These are phyloP conservation scores for Atta cephalotes DNA, from an alignment of 1,140 invertebrate genomes.

Conservation along the genomic window DNA sequence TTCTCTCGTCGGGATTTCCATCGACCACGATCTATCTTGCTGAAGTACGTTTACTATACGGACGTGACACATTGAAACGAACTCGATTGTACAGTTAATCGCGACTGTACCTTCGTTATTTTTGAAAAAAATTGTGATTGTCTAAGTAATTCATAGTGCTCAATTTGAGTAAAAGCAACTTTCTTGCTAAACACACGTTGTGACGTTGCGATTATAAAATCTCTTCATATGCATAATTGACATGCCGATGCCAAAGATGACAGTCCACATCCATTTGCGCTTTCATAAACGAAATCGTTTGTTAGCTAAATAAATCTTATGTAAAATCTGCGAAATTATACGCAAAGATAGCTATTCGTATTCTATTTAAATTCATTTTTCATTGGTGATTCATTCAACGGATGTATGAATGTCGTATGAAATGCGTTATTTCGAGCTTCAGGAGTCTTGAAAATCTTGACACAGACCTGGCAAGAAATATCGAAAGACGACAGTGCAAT, in stretches of 20 bases:
- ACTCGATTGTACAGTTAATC: constrained; percentile 27
- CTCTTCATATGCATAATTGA: constrained; percentile 11
- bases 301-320: constrained; percentile 16
- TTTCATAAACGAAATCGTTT: constrained; percentile 29
- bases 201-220: constrained; percentile 10
- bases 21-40: constrained; percentile 47
- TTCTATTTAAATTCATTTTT: neutral
- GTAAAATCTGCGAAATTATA: neutral
- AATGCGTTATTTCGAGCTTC: constrained; percentile 7
- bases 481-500: constrained; percentile 75
- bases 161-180: neutral
- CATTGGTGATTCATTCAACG: neutral
- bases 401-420: neutral
- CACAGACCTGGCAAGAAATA: constrained; percentile 76
- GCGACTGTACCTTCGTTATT: neutral
- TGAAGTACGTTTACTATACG: constrained; percentile 27
- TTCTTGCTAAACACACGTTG: constrained; percentile 6
- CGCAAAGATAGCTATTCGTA: neutral
- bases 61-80: constrained; percentile 37
- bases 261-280: constrained; percentile 18
- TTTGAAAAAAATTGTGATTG: constrained; percentile 16
- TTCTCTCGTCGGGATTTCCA: constrained; percentile 11
- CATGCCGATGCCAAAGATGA: neutral
- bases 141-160: neutral
- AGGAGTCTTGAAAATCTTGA: constrained; percentile 31